A percentile compares a stretch with the other conserved stretches of the same genome.
phyloP scores from a whole-genome alignment of 2,113 vertebrate genomes.

The Microtus montanus region DNA sequence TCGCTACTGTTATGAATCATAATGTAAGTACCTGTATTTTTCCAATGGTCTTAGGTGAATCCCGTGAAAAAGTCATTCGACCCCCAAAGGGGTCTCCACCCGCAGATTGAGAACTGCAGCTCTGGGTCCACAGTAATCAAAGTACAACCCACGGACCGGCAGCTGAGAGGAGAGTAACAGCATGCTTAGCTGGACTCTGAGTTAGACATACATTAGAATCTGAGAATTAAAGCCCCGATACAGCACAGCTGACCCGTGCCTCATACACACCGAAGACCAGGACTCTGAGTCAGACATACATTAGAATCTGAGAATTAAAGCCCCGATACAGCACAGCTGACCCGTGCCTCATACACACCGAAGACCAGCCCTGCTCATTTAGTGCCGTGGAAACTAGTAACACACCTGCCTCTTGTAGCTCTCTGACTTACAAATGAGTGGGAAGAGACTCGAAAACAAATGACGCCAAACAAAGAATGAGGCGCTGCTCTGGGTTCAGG shows the following conservation, averaged over 20 bases:
- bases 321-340: background rate
- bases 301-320: slow-evolving; percentile 28
- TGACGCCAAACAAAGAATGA: background rate
- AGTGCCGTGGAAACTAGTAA: background rate
- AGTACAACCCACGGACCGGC: background rate
- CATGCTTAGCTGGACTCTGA: background rate
- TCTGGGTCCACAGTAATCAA: background rate
- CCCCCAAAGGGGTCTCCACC: background rate
- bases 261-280: too few relatives aligned
- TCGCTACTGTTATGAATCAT: background rate
- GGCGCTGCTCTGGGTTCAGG: background rate
- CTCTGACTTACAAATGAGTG: background rate
- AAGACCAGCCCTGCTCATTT: background rate
- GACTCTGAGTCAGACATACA: background rate
- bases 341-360: background rate
- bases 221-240: background rate
- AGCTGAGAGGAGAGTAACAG: background rate
- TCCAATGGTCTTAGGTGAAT: background rate
- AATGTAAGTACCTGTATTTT: background rate
- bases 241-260: background rate
- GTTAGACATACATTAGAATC: background rate
- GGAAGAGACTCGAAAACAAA: slow-evolving; percentile 8
- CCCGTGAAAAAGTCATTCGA: background rate
- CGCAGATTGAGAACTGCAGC: background rate
- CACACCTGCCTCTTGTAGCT: background rate